Conservation (phyloP, 2,888 invertebrate genomes). For the Allygus modestus region DNA sequence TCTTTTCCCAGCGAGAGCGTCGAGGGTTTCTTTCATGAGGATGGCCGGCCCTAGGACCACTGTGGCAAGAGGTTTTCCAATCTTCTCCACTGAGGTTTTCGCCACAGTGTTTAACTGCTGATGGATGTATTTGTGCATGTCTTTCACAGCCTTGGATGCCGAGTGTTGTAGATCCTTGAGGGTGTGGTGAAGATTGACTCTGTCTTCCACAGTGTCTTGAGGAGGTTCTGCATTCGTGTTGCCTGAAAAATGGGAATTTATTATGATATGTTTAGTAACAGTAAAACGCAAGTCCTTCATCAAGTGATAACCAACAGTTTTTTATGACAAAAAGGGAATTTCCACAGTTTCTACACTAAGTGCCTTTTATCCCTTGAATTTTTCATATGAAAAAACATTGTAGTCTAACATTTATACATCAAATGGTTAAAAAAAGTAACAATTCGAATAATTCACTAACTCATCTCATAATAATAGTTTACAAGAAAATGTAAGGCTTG, state of each 20-base stretch:
- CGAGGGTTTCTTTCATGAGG: not conserved
- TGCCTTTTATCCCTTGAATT: too few relatives aligned
- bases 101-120: conserved; percentile 18
- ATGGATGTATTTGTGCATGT: conserved; percentile 19
- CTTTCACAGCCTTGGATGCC: conserved; percentile 29
- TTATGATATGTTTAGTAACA: not conserved
- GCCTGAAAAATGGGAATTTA: not conserved
- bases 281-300: too few relatives aligned
- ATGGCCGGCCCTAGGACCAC: conserved; percentile 8
- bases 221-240: not conserved
- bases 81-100: conserved; percentile 18
- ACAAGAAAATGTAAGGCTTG: too few relatives aligned
- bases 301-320: too few relatives aligned
- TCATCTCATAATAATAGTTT: too few relatives aligned
- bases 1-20: conserved; percentile 16
- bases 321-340: too few relatives aligned
- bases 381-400: too few relatives aligned
- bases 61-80: conserved; percentile 24
- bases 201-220: not conserved
- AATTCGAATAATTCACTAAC: too few relatives aligned
- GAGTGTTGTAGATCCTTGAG: conserved; percentile 24
- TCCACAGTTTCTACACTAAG: too few relatives aligned
- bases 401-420: too few relatives aligned
- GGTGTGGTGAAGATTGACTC: conserved; percentile 45
- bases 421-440: too few relatives aligned